Evolutionary conservation across 2,888 invertebrate species (phyloP).

Genomic region (Cheilosia scutellata): DNA sequence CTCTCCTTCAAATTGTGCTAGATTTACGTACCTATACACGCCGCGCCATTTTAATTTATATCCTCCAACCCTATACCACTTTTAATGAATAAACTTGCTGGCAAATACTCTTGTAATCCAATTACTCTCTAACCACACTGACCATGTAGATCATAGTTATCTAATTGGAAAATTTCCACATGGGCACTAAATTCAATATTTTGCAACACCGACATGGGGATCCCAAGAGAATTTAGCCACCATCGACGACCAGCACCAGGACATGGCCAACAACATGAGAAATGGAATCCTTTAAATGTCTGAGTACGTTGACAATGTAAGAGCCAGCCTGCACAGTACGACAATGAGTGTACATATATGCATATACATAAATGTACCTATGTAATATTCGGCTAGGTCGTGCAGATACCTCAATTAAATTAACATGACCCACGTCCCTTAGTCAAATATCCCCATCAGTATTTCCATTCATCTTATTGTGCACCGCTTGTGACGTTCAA

Average conservation of each 20-base stretch:
- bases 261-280: constrained; percentile 46
- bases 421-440: constrained; percentile 69
- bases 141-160: constrained; percentile 66
- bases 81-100: constrained; percentile 19
- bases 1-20: no score
- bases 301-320: constrained; percentile 60
- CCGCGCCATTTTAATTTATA: neutral
- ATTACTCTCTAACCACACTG: constrained; percentile 67
- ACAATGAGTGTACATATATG: constrained; percentile 21
- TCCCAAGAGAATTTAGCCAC: constrained; percentile 46
- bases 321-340: constrained; percentile 11
- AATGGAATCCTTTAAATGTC: constrained; percentile 41
- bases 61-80: neutral
- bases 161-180: constrained; percentile 70
- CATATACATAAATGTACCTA: constrained; percentile 35
- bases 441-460: constrained; percentile 50
- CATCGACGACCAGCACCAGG: constrained; percentile 8
- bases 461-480: constrained; percentile 44
- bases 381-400: constrained; percentile 24
- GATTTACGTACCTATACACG: no score
- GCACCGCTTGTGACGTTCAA: constrained; percentile 16
- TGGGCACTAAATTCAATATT: constrained; percentile 71
- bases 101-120: constrained; percentile 67
- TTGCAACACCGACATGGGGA: constrained; percentile 49
- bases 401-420: constrained; percentile 70